Percentiles rank a stretch among this genome's conserved stretches.
Evolutionary conservation across 2,113 vertebrate species (phyloP).

Genomic region (Pristiophorus japonicus): DNA sequence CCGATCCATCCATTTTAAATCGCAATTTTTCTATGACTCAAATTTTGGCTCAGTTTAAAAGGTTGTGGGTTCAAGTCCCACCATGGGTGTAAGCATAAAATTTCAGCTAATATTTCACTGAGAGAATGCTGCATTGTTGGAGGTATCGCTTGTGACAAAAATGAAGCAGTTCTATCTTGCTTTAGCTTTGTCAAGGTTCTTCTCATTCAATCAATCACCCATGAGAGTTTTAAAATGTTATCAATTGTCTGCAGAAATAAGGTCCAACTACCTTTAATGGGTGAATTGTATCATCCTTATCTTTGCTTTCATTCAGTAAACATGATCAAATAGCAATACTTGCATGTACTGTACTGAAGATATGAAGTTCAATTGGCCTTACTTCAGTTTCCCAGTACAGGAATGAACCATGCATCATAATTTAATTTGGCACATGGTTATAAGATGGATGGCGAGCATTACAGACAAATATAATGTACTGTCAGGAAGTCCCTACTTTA

Average conservation of each 20-base stretch:
- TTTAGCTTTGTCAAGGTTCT: not conserved
- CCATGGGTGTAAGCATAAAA: not conserved
- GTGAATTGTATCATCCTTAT: too few relatives aligned
- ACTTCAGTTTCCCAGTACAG: not conserved
- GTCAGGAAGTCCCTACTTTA: not conserved
- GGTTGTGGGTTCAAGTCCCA: not conserved
- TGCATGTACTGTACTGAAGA: not conserved
- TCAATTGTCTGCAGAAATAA: too few relatives aligned
- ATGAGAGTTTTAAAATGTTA: too few relatives aligned
- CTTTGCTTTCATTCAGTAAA: too few relatives aligned
- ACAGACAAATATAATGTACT: not conserved
- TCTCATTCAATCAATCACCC: too few relatives aligned
- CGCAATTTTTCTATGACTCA: not conserved
- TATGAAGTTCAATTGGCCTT: not conserved
- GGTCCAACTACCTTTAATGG: too few relatives aligned
- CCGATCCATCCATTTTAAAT: not conserved
- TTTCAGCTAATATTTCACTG: not conserved
- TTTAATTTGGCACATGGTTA: not conserved
- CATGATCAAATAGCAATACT: not conserved
- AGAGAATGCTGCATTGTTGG: not conserved
- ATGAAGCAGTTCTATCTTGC: not conserved
- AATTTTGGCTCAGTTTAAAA: not conserved
- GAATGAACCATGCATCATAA: too few relatives aligned
- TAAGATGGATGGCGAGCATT: not conserved
- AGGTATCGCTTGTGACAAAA: not conserved